Evolutionary conservation across 2,888 invertebrate genomes (phyloP).

Genomic region (Aromia moschata): DNA sequence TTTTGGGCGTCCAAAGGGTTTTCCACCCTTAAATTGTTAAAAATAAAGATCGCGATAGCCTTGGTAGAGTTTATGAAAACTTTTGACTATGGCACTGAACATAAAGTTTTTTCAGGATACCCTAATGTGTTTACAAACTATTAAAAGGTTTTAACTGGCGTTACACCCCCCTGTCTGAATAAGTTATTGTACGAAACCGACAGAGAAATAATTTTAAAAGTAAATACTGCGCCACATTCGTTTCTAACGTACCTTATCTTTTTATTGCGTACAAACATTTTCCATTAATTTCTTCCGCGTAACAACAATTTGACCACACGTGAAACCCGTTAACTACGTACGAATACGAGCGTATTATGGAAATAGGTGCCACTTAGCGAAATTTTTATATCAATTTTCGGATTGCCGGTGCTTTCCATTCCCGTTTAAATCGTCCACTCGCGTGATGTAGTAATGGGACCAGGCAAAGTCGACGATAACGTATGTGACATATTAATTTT

Average conservation of each 20-base stretch:
- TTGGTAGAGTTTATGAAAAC: too few relatives aligned
- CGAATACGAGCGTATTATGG: neutral
- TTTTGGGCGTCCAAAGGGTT: too few relatives aligned
- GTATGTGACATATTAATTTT: slow-evolving; percentile 3
- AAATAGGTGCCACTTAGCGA: neutral
- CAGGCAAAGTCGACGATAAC: slow-evolving; percentile 3
- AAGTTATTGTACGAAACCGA: too few relatives aligned
- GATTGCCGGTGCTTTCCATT: neutral
- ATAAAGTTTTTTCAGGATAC: too few relatives aligned
- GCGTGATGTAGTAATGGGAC: slow-evolving; percentile 2
- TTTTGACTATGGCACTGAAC: too few relatives aligned
- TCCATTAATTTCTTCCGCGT: neutral
- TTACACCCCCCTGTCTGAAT: too few relatives aligned
- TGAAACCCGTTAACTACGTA: neutral
- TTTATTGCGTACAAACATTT: neutral
- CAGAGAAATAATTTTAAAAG: neutral
- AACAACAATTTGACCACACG: neutral
- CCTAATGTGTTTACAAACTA: too few relatives aligned
- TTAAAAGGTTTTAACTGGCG: too few relatives aligned
- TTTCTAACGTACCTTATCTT: neutral
- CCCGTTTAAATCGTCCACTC: slow-evolving; percentile 1
- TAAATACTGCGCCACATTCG: neutral
- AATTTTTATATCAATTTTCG: neutral
- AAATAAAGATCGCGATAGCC: too few relatives aligned
- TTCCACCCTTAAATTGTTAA: too few relatives aligned